A percentile compares a stretch with the other conserved stretches of the same genome.
Conservation (phyloP, 1,140 invertebrate species). For the Arctopsyche grandis region DNA sequence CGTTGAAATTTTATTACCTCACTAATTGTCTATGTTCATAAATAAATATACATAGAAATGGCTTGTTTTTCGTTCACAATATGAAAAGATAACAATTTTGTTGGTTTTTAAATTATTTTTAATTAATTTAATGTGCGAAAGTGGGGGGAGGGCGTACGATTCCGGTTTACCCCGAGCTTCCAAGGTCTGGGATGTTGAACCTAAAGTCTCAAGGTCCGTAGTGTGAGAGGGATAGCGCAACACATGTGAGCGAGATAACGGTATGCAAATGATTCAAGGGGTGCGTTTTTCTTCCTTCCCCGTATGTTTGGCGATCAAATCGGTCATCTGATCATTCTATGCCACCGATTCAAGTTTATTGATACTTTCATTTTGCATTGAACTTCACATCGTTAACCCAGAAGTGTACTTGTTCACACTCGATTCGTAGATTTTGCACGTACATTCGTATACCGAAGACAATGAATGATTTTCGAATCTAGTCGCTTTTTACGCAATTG, state of each 20-base stretch:
- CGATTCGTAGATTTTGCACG: neutral
- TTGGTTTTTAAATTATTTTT: no score
- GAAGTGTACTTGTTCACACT: neutral
- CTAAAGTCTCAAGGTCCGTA: constrained; percentile 48
- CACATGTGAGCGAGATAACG: neutral
- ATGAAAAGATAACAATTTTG: no score
- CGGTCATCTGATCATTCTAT: neutral
- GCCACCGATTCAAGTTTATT: neutral
- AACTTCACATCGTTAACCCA: no score
- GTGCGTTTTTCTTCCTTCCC: neutral
- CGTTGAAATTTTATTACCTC: no score
- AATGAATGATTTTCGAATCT: neutral
- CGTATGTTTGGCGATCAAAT: neutral
- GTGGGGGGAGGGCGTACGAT: constrained; percentile 4
- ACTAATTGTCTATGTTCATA: no score
- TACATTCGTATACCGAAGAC: neutral
- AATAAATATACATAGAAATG: no score
- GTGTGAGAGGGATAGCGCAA: constrained; percentile 32
- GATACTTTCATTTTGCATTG: no score
- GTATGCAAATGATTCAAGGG: neutral
- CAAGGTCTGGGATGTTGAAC: constrained; percentile 51
- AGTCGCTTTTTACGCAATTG: constrained; percentile 22
- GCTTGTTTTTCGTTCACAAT: no score
- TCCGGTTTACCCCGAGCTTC: constrained; percentile 29
- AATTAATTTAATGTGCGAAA: neutral